Conservation (phyloP, 1,140 invertebrate species). For the Sminthurinus signatus region DNA sequence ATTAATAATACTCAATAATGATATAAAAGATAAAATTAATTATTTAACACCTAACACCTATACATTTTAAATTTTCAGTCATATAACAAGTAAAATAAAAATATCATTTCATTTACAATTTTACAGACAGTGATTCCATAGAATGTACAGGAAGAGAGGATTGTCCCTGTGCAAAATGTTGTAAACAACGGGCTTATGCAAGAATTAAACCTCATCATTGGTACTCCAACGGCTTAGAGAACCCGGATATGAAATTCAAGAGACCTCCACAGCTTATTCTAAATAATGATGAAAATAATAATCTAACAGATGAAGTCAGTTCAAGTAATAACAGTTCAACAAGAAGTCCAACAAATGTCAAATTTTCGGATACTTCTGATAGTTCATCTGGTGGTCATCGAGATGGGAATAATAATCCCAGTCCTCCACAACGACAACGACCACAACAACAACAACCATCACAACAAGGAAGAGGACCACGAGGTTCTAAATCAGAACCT, state of each 20-base stretch:
- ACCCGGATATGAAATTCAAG: neutral
- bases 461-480: too few relatives aligned
- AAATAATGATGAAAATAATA: neutral
- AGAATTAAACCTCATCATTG: constrained; percentile 7
- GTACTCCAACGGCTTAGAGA: neutral
- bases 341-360: neutral
- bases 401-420: neutral
- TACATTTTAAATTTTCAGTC: neutral
- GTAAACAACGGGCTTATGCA: constrained; percentile 6
- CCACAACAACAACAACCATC: neutral
- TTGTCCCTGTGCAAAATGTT: constrained; percentile 6
- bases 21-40: neutral
- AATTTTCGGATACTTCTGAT: neutral
- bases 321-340: neutral
- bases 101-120: neutral
- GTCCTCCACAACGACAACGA: neutral
- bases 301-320: neutral
- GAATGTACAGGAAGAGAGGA: neutral
- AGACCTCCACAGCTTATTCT: neutral
- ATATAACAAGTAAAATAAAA: neutral
- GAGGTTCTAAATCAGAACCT: too few relatives aligned
- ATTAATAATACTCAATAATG: neutral
- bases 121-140: neutral
- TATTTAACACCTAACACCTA: neutral
- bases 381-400: neutral